phyloP scores from a whole-genome alignment of 2,888 invertebrate species.

The Crossocerus cetratus region DNA sequence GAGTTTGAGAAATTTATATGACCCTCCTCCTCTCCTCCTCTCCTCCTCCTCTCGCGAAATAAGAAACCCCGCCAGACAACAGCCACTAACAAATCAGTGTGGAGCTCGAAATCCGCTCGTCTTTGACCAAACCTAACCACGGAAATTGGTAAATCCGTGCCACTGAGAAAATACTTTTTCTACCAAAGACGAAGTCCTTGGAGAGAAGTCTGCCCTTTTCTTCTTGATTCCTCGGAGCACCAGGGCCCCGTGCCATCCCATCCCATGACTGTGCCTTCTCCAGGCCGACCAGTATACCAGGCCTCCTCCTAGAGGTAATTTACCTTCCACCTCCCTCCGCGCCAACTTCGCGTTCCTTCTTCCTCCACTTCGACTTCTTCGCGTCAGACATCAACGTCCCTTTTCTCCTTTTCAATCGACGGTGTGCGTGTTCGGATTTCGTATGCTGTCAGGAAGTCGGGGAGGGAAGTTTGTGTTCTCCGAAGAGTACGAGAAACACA shows the following conservation, averaged over 20 bases:
- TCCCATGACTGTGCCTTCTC: conserved; percentile 29
- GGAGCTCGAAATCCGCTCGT: too few species aligned
- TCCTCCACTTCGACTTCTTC: conserved; percentile 31
- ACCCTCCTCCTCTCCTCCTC: too few species aligned
- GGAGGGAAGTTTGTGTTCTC: too few species aligned
- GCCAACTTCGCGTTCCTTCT: conserved; percentile 34
- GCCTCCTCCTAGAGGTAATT: conserved; percentile 67
- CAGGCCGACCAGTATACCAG: conserved; percentile 39
- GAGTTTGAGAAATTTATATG: neutral
- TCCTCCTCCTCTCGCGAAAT: neutral
- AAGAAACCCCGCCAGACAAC: neutral
- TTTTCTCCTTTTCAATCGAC: neutral
- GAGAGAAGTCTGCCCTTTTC: conserved; percentile 45
- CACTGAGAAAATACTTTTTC: too few species aligned
- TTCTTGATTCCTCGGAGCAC: conserved; percentile 49
- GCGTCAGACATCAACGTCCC: conserved; percentile 41
- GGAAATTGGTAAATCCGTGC: too few species aligned
- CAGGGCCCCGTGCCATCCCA: conserved; percentile 44
- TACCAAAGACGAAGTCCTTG: conserved; percentile 18
- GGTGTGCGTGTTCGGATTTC: too few species aligned
- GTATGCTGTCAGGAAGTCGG: too few species aligned
- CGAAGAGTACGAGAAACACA: too few species aligned
- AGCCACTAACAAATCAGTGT: too few species aligned
- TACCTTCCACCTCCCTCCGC: conserved; percentile 63
- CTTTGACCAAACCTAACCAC: too few species aligned